Percentiles rank a stretch among this genome's conserved stretches.
Conservation (phyloP, 2,888 invertebrate species). For the Poecilobothrus nobilitatus region DNA sequence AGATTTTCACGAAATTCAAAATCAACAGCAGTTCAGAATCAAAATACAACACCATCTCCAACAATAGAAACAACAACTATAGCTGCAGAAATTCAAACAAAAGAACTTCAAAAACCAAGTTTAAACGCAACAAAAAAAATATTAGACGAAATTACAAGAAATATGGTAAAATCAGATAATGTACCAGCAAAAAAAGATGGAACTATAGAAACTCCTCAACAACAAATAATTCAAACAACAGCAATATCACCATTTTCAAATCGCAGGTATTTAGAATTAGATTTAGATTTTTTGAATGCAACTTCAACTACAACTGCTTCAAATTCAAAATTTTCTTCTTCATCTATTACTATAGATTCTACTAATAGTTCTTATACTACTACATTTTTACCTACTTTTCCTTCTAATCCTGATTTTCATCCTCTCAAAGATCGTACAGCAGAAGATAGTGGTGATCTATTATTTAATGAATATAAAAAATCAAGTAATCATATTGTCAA, state of each 20-base stretch:
- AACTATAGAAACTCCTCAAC: constrained; percentile 1
- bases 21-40: not conserved
- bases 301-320: not conserved
- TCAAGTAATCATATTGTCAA: constrained; percentile 24
- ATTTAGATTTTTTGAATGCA: not conserved
- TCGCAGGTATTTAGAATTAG: constrained; percentile 22
- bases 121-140: not conserved
- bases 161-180: not conserved
- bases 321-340: not conserved
- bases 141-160: not conserved
- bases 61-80: not conserved
- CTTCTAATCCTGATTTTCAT: no score
- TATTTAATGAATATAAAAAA: constrained; percentile 19
- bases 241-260: constrained; percentile 15
- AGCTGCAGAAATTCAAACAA: not conserved
- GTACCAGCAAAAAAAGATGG: not conserved
- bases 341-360: not conserved
- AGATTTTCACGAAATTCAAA: constrained; percentile 13
- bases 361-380: not conserved
- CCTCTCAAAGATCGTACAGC: not conserved
- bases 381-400: not conserved
- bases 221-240: not conserved
- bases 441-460: constrained; percentile 13
- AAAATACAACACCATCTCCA: constrained; percentile 4
- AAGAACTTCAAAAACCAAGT: not conserved